phyloP scores from a whole-genome alignment of 2,888 invertebrate genomes.

The Spodoptera littoralis region DNA sequence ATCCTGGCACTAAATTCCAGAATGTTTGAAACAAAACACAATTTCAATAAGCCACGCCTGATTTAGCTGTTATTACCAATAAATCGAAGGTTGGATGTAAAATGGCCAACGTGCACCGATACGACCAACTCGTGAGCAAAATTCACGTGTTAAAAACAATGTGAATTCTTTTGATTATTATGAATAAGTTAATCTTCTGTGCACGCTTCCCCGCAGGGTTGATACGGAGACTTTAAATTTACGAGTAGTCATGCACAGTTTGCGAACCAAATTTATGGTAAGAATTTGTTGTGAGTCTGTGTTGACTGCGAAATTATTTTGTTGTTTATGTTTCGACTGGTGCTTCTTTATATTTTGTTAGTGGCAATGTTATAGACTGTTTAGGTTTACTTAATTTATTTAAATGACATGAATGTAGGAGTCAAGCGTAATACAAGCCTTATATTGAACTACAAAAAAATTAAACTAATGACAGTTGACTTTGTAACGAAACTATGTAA shows the following conservation, averaged over 20 bases:
- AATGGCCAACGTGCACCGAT: constrained; percentile 54
- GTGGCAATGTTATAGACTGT: background rate
- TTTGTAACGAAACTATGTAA: too few relatives aligned
- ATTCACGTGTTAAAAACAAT: constrained; percentile 63
- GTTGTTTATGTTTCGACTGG: constrained; percentile 18
- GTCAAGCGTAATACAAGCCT: too few relatives aligned
- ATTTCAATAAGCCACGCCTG: constrained; percentile 31
- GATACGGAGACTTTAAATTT: constrained; percentile 78
- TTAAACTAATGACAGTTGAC: too few relatives aligned
- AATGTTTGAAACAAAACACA: constrained; percentile 23
- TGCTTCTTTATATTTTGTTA: constrained; percentile 7
- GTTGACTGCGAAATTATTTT: constrained; percentile 39
- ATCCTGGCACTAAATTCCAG: background rate
- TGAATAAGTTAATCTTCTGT: constrained; percentile 70
- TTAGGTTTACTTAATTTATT: background rate
- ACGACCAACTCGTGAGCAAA: constrained; percentile 55
- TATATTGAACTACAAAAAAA: too few relatives aligned
- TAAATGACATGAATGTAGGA: too few relatives aligned
- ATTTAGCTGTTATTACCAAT: constrained; percentile 58
- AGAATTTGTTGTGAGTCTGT: constrained; percentile 30
- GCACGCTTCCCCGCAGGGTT: constrained; percentile 75
- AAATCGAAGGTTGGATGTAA: constrained; percentile 57
- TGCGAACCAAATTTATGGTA: constrained; percentile 74
- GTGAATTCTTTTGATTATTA: constrained; percentile 67
- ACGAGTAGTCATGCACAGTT: constrained; percentile 72